These are phyloP conservation scores for Lasioglossum marginatum DNA, from an alignment of 2,888 invertebrate genomes.

Conservation along the genomic window DNA sequence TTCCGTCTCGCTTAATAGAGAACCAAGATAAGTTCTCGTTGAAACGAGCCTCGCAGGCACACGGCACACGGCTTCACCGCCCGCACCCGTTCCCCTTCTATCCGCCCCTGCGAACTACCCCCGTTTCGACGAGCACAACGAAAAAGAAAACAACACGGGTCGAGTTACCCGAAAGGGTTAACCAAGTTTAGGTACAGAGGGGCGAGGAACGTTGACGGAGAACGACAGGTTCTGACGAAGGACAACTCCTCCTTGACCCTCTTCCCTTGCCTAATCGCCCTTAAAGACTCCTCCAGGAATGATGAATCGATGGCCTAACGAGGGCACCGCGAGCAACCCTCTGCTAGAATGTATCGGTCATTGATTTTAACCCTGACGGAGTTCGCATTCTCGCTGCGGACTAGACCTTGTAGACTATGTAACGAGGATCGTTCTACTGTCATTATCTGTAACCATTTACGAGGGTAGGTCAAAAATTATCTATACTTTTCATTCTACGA, in stretches of 20 bases:
- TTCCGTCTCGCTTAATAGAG: constrained; percentile 22
- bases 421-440: constrained; percentile 16
- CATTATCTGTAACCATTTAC: background rate
- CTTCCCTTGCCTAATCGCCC: constrained; percentile 65
- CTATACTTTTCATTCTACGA: no score
- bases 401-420: constrained; percentile 18
- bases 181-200: constrained; percentile 43
- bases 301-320: constrained; percentile 74
- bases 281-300: constrained; percentile 71
- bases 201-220: constrained; percentile 39
- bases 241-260: constrained; percentile 58
- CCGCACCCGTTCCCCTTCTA: background rate
- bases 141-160: constrained; percentile 6
- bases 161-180: constrained; percentile 57
- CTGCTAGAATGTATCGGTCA: constrained; percentile 54
- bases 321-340: constrained; percentile 45
- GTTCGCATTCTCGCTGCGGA: constrained; percentile 21
- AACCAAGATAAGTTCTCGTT: constrained; percentile 32
- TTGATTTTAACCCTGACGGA: constrained; percentile 41
- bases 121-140: background rate
- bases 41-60: constrained; percentile 45
- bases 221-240: constrained; percentile 40
- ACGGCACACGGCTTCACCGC: background rate
- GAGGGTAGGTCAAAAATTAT: no score
- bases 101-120: background rate